phyloP scores from a whole-genome alignment of 2,797 vertebrate genomes.

The Bradypus variegatus region DNA sequence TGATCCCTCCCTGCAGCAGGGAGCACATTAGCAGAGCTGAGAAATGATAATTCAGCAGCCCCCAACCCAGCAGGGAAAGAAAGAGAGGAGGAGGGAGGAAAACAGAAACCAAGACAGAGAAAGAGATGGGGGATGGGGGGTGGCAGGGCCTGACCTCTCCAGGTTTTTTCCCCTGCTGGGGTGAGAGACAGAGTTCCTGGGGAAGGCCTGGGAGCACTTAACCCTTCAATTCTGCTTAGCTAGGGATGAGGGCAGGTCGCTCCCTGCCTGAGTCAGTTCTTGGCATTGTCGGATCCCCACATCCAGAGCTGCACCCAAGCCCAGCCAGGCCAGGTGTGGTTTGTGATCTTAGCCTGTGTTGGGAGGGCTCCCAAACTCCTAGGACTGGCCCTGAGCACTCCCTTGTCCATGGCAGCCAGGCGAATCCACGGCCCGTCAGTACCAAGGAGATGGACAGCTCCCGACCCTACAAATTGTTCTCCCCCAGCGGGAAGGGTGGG shows the following conservation, averaged over 20 bases:
- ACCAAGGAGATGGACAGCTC: constrained; percentile 67
- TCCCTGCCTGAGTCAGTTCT: constrained; percentile 19
- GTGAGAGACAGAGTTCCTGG: background rate
- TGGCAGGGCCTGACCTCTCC: background rate
- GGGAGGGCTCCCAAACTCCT: background rate
- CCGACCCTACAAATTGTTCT: background rate
- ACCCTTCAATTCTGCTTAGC: constrained; percentile 14
- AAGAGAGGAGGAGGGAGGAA: constrained; percentile 35
- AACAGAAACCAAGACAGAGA: constrained; percentile 10
- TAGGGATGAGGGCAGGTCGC: background rate
- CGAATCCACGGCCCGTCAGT: constrained; percentile 21
- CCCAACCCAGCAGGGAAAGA: constrained; percentile 64
- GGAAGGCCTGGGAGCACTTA: background rate
- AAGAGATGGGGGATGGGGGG: background rate
- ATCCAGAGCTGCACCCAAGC: background rate
- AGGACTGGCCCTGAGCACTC: background rate
- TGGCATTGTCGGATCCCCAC: background rate
- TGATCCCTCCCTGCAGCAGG: constrained; percentile 67
- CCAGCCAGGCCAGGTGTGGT: background rate
- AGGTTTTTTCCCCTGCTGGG: background rate
- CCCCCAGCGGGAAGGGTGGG: background rate
- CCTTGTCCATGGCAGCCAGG: background rate
- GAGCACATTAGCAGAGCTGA: constrained; percentile 67
- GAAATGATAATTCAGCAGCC: constrained; percentile 70
- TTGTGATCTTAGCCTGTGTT: background rate